Evolutionary conservation across 2,113 vertebrate genomes (phyloP).

Genomic region (Taxidea taxus): DNA sequence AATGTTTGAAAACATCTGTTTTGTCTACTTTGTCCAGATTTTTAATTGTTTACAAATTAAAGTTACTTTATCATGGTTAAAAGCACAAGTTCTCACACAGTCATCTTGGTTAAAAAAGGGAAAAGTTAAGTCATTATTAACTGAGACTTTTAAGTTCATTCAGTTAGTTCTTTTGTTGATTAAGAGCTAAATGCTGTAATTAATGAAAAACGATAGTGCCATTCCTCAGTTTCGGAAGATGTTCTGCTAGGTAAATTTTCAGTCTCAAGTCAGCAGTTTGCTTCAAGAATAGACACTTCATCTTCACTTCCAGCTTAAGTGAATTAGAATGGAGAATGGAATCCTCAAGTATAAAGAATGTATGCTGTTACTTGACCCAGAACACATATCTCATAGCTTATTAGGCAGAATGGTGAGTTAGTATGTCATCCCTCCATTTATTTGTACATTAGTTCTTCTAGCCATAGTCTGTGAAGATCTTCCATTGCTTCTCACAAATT

Average conservation of each 20-base stretch:
- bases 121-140: background rate
- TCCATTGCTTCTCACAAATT: conserved; percentile 48
- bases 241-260: background rate
- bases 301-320: background rate
- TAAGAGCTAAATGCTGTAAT: background rate
- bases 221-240: background rate
- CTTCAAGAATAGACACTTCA: background rate
- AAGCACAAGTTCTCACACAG: background rate
- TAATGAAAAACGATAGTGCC: background rate
- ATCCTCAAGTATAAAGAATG: conserved; percentile 43
- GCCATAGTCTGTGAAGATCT: background rate
- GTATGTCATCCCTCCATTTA: background rate
- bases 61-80: background rate
- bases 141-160: background rate
- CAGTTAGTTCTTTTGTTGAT: background rate
- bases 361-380: background rate
- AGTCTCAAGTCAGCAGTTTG: background rate
- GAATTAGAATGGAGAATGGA: conserved; percentile 39
- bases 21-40: background rate
- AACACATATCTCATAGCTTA: conserved; percentile 28
- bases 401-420: background rate
- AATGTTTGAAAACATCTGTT: background rate
- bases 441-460: background rate
- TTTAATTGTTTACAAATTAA: background rate
- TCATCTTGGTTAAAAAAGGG: background rate